phyloP scores from a whole-genome alignment of 2,113 vertebrate genomes.

The Callithrix jacchus region DNA sequence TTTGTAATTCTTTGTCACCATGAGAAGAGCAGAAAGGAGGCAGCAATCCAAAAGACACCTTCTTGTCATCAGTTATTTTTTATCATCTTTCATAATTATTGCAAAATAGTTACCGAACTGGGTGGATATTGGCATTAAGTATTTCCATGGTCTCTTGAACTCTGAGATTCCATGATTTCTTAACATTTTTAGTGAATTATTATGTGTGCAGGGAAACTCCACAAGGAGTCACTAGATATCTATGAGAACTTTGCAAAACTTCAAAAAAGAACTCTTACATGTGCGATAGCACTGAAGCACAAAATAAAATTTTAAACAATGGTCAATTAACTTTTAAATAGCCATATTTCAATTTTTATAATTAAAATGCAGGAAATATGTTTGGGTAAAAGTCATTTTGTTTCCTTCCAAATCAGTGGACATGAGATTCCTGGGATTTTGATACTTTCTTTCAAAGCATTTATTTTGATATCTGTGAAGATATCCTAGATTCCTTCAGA shows the following conservation, averaged over 20 bases:
- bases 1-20: neutral
- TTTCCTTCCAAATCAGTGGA: constrained; percentile 7
- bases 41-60: neutral
- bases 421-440: neutral
- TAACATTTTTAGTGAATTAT: constrained; percentile 15
- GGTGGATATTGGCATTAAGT: neutral
- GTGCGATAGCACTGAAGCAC: neutral
- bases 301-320: neutral
- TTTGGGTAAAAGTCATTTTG: neutral
- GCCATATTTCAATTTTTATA: neutral
- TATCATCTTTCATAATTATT: neutral
- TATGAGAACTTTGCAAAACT: constrained; percentile 79
- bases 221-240: constrained; percentile 84
- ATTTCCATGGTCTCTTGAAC: neutral
- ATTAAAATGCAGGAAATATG: neutral
- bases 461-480: constrained; percentile 25
- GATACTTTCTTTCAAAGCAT: neutral
- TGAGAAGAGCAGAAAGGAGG: neutral
- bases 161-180: neutral
- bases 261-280: constrained; percentile 54
- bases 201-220: constrained; percentile 76
- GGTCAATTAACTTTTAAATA: neutral
- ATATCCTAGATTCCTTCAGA: neutral
- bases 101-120: neutral
- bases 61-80: neutral